phyloP scores from a whole-genome alignment of 1,140 invertebrate genomes.

The Papilio machaon region DNA sequence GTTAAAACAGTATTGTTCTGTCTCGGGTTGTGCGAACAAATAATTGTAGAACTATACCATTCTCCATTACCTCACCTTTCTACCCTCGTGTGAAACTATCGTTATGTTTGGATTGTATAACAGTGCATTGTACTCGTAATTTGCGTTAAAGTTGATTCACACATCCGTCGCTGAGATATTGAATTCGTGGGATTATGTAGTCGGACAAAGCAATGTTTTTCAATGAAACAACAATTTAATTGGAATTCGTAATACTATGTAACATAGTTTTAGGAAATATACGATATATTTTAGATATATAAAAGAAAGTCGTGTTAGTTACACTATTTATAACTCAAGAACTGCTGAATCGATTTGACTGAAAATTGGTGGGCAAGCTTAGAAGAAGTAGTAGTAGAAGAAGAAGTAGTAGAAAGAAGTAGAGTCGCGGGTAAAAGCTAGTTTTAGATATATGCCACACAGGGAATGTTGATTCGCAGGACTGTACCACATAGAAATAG shows the following conservation, averaged over 20 bases:
- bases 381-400: too few species aligned
- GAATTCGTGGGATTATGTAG: background rate
- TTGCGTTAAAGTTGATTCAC: slow-evolving; percentile 15
- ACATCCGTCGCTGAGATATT: background rate
- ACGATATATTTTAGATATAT: background rate
- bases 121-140: slow-evolving; percentile 21
- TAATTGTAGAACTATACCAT: background rate
- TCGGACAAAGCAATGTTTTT: background rate
- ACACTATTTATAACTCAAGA: too few species aligned
- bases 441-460: background rate
- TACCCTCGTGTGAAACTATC: background rate
- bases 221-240: background rate
- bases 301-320: too few species aligned
- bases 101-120: slow-evolving; percentile 17
- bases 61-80: background rate
- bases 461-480: too few species aligned
- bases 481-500: too few species aligned
- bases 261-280: background rate
- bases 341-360: too few species aligned
- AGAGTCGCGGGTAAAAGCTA: too few species aligned
- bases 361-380: too few species aligned
- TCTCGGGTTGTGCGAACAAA: too few species aligned
- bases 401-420: too few species aligned
- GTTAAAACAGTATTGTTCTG: too few species aligned
- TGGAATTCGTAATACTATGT: background rate